Conservation (phyloP, 2,797 vertebrate species). For the Sebastes cheni region DNA sequence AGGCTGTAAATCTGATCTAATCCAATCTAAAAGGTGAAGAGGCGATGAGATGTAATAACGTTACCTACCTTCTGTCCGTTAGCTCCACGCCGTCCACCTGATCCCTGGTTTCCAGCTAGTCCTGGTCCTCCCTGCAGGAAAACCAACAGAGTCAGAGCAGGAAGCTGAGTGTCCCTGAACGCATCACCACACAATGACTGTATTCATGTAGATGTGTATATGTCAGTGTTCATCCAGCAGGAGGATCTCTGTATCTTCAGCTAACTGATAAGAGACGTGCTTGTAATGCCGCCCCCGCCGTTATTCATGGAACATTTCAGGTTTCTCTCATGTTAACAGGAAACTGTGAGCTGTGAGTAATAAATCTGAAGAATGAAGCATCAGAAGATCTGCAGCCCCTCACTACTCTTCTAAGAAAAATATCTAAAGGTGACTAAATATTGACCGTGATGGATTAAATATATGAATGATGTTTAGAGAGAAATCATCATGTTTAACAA, state of each 20-base stretch:
- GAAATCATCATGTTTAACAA: neutral
- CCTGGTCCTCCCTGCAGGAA: slow-evolving; percentile 80
- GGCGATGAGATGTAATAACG: neutral
- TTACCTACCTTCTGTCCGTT: slow-evolving; percentile 83
- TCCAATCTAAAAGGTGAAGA: neutral
- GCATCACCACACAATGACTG: neutral
- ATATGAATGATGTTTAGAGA: neutral
- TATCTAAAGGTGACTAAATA: neutral
- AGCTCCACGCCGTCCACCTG: slow-evolving; percentile 73
- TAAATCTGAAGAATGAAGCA: too few species aligned
- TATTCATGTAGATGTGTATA: too few species aligned
- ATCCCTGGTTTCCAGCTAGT: slow-evolving; percentile 66
- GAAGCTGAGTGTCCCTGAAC: neutral
- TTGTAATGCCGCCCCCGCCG: too few species aligned
- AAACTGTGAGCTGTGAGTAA: too few species aligned
- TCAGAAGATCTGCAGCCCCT: too few species aligned
- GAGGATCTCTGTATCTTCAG: neutral
- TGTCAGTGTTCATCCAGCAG: too few species aligned
- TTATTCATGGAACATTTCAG: too few species aligned
- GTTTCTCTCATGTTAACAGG: too few species aligned
- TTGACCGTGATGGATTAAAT: neutral
- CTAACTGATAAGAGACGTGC: neutral
- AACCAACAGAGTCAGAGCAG: neutral
- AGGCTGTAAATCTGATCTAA: neutral
- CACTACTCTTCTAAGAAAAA: too few species aligned